Base-by-base conservation (phyloP, 2,113 vertebrate genomes). In the Silurus glanis region DNA sequence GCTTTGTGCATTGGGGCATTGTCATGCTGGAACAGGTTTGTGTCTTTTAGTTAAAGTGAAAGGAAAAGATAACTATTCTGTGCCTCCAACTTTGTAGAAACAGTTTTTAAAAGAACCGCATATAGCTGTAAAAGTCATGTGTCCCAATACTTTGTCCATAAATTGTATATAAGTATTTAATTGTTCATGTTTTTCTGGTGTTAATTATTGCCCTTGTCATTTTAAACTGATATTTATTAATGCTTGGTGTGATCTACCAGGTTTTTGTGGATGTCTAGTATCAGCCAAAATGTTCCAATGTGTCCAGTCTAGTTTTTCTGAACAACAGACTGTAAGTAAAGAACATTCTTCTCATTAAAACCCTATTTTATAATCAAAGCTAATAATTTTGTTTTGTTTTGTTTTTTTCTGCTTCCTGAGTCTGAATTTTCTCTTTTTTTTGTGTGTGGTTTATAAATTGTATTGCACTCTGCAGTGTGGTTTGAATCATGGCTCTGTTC, bases 311-410 rank as follows among this genome's bases (percentile, higher is more conserved):
- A 74, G n/a, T 62, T 72, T 78, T 23, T 37, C 37, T 56, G 61
- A 9, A 17, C 72, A 64, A 53, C 61, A 66, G 45, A 2, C 72
- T 53, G 37, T 64, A 69, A n/a, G 67, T 67, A 37, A 74, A 74
- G 25, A 75, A 61, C 56, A 47, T 14, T 17, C 12, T 83, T 49
- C 25, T 17, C 45, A 84, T 62, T 75, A 84, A 84, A 84, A 3
- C 51, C 62, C 12, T 19, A 75, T 84, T 84, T 84, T 67, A 49
- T 55, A 28, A 45, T 79, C 9, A 17, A 21, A 78, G 51, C 28
- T 2, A 14, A 5, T 49, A 0, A 0, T 45, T 83, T 53, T 74
- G 17, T 72, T 47, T 21, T 45, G 47, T n/a, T n/a, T 55, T 25
- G 19, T 45, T 55, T n/a, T n/a, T 53, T 25, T 23, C 56, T 14